phyloP scores from a whole-genome alignment of 1,140 invertebrate genomes.

The Streblospio benedicti region DNA sequence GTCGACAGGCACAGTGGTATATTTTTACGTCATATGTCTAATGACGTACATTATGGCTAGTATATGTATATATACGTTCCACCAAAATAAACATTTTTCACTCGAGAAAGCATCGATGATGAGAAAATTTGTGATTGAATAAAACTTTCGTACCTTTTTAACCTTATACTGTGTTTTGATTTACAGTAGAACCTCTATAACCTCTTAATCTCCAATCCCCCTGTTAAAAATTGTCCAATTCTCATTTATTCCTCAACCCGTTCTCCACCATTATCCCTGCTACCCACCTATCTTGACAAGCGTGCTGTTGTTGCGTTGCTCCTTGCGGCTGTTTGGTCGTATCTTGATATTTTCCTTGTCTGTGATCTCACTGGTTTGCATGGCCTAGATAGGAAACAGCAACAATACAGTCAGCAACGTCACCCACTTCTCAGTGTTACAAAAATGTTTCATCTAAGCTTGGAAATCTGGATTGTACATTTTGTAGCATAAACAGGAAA shows the following conservation, averaged over 20 bases:
- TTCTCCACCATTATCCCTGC: neutral
- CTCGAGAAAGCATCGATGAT: no score
- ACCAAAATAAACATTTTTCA: no score
- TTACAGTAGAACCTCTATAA: no score
- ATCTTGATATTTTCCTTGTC: conserved; percentile 20
- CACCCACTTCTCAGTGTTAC: neutral
- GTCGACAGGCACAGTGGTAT: neutral
- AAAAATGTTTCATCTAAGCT: neutral
- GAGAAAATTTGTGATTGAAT: no score
- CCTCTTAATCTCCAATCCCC: no score
- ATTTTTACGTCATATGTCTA: neutral
- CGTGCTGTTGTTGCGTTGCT: conserved; percentile 29
- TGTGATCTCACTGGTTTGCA: neutral
- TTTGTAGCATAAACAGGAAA: no score
- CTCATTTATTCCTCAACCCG: no score
- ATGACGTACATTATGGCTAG: neutral
- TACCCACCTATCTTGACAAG: conserved; percentile 36
- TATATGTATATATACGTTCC: neutral
- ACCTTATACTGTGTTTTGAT: no score
- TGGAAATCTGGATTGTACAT: neutral
- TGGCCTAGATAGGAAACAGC: neutral
- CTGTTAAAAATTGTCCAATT: no score
- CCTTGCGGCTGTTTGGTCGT: conserved; percentile 23
- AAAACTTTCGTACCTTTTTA: no score
- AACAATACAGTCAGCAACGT: neutral